Conservation (phyloP, 2,113 vertebrate species). For the Dicrurus megarhynchus region DNA sequence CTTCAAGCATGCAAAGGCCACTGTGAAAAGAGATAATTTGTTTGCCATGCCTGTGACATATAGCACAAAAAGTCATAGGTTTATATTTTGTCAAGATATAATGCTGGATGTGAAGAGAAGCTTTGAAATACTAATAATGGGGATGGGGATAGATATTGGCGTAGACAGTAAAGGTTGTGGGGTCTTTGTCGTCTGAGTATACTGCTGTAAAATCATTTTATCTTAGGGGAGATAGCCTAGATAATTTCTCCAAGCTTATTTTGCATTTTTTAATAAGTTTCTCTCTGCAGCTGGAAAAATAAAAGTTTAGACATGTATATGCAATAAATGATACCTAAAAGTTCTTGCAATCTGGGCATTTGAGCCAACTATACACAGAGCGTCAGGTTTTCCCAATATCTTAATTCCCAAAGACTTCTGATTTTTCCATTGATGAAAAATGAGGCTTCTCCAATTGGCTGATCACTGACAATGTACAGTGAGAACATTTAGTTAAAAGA, state of each 20-base stretch:
- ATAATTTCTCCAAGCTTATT: neutral
- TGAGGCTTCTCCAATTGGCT: neutral
- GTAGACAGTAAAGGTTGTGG: neutral
- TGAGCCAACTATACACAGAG: neutral
- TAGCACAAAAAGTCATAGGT: neutral
- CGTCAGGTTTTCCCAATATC: fast-evolving
- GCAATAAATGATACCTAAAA: neutral
- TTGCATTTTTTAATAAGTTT: neutral
- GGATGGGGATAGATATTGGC: neutral
- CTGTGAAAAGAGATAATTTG: neutral
- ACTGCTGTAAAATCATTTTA: neutral
- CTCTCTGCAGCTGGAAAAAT: neutral
- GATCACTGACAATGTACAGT: neutral
- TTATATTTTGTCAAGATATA: neutral
- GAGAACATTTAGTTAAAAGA: slow-evolving; percentile 10
- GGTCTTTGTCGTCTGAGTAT: neutral
- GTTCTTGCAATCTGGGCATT: neutral
- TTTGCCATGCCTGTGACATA: neutral
- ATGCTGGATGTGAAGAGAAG: neutral
- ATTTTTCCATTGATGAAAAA: slow-evolving; percentile 17
- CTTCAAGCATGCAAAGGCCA: neutral
- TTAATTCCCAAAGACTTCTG: neutral
- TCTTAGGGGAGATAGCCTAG: neutral
- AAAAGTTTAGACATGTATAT: neutral
- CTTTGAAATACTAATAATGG: neutral